Evolutionary conservation across 2,888 invertebrate genomes (phyloP), one percentile per base, ranked within the genome.

Genomic region (Watsonalla cultraria): DNA sequence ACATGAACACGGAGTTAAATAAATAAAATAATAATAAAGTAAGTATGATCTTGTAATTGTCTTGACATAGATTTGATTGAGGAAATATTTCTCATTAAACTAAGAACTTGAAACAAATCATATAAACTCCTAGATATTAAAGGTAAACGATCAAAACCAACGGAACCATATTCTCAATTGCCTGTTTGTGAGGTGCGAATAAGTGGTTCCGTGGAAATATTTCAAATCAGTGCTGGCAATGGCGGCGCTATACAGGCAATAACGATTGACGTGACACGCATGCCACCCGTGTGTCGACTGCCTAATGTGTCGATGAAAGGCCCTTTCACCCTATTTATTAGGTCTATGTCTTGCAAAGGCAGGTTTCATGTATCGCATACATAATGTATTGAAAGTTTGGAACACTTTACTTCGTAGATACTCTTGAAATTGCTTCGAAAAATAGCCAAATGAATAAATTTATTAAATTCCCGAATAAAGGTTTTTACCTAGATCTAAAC

Each of bases 141-240:
- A 39, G 37, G 48, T 52, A 68, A 74, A 77, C 66, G 67, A 82
- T 81, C 82, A 82, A 83, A 70, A 79, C 68, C 58, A 66, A 56
- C 54, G 54, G 60, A 60, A 58, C 72, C 59, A 55, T 59, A 68
- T 68, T 59, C 63, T 64, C 62, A 64, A 57, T 64, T 66, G 70
- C 69, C 68, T 76, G 73, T 77, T 81, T 75, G 79, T 66, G 79
- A 87, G 85, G 81, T 82, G 82, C 82, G 86, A 82, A 83, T 90
- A 89, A 90, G 89, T 88, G 89, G 84, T 86, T 89, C 79, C 89
- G 89, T 90, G 90, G 78, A 90, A 90, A 87, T 89, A 90, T 90
- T 90, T 87, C 86, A 89, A 90, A 90, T 90, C 89, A 86, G 86
- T 66, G 76, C 84, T 74, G 78, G 78, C 80, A 74, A 76, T 74